phyloP scores from a whole-genome alignment of 2,113 vertebrate genomes.

The Python bivittatus region DNA sequence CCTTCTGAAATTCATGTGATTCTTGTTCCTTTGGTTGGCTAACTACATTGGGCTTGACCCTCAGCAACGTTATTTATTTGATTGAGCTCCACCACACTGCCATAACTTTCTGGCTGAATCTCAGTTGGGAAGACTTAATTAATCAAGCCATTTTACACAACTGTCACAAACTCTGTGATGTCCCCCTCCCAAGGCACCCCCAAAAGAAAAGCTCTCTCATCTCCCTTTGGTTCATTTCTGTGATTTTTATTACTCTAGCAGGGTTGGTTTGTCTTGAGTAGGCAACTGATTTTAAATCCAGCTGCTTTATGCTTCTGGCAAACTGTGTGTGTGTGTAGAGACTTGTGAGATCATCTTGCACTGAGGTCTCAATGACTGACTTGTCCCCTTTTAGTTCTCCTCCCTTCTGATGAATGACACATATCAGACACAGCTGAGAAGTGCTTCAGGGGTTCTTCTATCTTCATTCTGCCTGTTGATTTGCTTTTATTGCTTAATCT shows the following conservation, averaged over 20 bases:
- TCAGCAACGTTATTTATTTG: background rate
- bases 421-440: background rate
- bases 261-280: conserved; percentile 50
- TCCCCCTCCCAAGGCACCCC: background rate
- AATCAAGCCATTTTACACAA: conserved; percentile 39
- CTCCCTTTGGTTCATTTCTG: conserved; percentile 38
- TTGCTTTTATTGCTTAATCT: conserved; percentile 38
- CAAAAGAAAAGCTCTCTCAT: background rate
- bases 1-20: background rate
- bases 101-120: background rate
- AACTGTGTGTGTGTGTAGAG: background rate
- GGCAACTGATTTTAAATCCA: conserved; percentile 60
- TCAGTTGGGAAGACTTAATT: background rate
- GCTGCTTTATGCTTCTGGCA: conserved; percentile 5
- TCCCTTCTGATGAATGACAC: background rate
- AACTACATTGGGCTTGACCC: background rate
- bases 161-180: conserved; percentile 44
- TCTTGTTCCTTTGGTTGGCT: background rate
- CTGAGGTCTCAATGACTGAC: background rate
- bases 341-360: background rate
- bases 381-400: background rate
- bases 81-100: too few species aligned
- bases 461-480: conserved; percentile 23
- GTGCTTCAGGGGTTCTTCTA: background rate
- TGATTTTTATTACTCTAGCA: conserved; percentile 26